Evolutionary conservation across 2,888 invertebrate species (phyloP), one percentile per base, ranked within the genome.

Genomic region (Empis stercorea): DNA sequence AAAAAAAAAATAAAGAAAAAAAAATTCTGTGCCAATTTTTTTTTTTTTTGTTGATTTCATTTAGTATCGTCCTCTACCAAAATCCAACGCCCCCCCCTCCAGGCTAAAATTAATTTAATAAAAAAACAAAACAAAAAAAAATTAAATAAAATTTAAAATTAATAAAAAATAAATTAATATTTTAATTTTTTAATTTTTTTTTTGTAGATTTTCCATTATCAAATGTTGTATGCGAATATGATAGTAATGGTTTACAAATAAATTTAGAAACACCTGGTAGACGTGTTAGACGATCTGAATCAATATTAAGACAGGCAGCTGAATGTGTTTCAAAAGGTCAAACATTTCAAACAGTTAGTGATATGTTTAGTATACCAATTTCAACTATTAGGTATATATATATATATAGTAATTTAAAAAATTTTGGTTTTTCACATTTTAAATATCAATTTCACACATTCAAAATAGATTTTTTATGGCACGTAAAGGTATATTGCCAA

Each of bases 401-500:
- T 58, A 62, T 6, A 20, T 20, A 5, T 20, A 20, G 4, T 20
- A 5, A n/a, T n/a, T n/a, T n/a, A n/a, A n/a, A n/a, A n/a, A n/a
- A n/a, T n/a, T n/a, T n/a, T n/a, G n/a, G n/a, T n/a, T n/a, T n/a
- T n/a, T n/a, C n/a, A n/a, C n/a, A n/a, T n/a, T n/a, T n/a, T n/a
- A n/a, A n/a, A n/a, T n/a, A n/a, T n/a, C n/a, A n/a, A n/a, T n/a
- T n/a, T n/a, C n/a, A n/a, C n/a, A n/a, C n/a, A n/a, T n/a, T n/a
- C n/a, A n/a, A n/a, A n/a, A 13, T 59, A 74, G 86, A 43, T 87
- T 87, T 67, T 88, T 86, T 69, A 88, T 88, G 88, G 87, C 87
- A 14, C 75, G 88, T 52, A 86, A 86, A 63, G 87, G 87, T 3
- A 87, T 87, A 46, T 65, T 88, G 52, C 87, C 87, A 38, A 75